phyloP scores from a whole-genome alignment of 2,113 vertebrate genomes.

The Chrysemys picta region DNA sequence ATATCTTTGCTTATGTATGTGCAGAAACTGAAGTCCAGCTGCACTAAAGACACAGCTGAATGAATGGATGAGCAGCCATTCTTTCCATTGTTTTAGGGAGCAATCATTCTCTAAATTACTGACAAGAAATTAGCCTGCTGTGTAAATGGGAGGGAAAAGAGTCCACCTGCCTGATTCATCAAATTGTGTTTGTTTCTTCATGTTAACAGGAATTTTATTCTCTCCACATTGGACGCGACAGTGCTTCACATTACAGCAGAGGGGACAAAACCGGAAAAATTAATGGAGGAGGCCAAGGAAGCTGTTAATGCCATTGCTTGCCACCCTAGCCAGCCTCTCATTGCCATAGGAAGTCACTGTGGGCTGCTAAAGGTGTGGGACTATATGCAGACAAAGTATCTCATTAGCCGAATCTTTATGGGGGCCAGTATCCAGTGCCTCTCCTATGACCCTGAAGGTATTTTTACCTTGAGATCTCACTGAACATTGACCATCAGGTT shows the following conservation, averaged over 20 bases:
- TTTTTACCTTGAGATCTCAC: not conserved
- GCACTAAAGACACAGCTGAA: fast-evolving
- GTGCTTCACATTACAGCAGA: slow-evolving; percentile 83
- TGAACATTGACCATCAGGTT: fast-evolving
- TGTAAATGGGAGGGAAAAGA: not conserved
- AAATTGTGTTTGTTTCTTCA: slow-evolving; percentile 40
- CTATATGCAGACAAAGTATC: slow-evolving; percentile 75
- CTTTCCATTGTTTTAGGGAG: not conserved
- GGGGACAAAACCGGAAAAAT: slow-evolving; percentile 66
- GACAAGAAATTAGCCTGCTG: slow-evolving; percentile 38
- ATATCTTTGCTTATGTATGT: not conserved
- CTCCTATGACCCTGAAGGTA: slow-evolving; percentile 89
- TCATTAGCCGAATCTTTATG: slow-evolving; percentile 83
- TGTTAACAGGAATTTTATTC: slow-evolving; percentile 88
- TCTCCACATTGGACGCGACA: slow-evolving; percentile 83
- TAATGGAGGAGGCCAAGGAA: slow-evolving; percentile 80
- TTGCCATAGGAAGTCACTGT: slow-evolving; percentile 83
- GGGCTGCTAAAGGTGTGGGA: slow-evolving; percentile 91
- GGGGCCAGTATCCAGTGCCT: slow-evolving; percentile 83
- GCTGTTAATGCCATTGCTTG: slow-evolving; percentile 85
- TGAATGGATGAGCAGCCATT: fast-evolving
- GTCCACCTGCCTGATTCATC: slow-evolving; percentile 47
- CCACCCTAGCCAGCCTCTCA: slow-evolving; percentile 82
- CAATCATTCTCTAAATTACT: slow-evolving; percentile 35
- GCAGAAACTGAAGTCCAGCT: not conserved